Percentiles rank a stretch among this genome's conserved stretches.
Conservation (phyloP, 2,888 invertebrate genomes). For the Leptinotarsa rubiginosa region DNA sequence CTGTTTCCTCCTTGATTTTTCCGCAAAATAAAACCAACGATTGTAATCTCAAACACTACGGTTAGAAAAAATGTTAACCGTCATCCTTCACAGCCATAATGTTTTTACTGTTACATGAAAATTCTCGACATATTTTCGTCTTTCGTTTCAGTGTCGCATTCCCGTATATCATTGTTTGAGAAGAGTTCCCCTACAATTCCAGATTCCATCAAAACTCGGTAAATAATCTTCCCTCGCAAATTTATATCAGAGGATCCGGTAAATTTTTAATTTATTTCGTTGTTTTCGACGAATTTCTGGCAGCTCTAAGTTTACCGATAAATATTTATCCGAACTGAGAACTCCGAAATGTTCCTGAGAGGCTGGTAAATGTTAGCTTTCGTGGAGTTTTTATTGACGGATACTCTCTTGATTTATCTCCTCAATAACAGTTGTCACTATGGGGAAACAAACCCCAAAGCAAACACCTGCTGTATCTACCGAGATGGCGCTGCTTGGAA, state of each 20-base stretch:
- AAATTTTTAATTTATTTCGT: constrained; percentile 19
- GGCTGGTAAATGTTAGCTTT: constrained; percentile 24
- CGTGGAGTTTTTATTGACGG: constrained; percentile 26
- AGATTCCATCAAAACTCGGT: constrained; percentile 10
- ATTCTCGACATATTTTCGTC: not conserved
- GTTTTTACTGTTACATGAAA: too few relatives aligned
- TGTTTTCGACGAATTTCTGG: constrained; percentile 16
- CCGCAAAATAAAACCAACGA: too few relatives aligned
- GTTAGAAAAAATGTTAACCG: too few relatives aligned
- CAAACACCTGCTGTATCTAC: constrained; percentile 26
- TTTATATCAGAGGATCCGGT: not conserved
- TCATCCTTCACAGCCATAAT: not conserved
- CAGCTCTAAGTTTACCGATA: constrained; percentile 25
- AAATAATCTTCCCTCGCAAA: constrained; percentile 15
- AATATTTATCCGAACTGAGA: constrained; percentile 20
- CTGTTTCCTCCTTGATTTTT: too few relatives aligned
- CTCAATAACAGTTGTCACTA: constrained; percentile 26
- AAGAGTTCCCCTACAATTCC: not conserved
- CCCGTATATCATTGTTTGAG: constrained; percentile 6
- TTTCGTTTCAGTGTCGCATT: not conserved
- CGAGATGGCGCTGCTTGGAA: not conserved
- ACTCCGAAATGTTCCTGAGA: constrained; percentile 6
- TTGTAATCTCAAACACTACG: too few relatives aligned
- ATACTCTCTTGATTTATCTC: constrained; percentile 27
- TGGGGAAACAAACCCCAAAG: constrained; percentile 15